Percentiles rank a stretch among this genome's conserved stretches.
Evolutionary conservation across 1,140 invertebrate species (phyloP).

Genomic region (Caenorhabditis tropicalis): DNA sequence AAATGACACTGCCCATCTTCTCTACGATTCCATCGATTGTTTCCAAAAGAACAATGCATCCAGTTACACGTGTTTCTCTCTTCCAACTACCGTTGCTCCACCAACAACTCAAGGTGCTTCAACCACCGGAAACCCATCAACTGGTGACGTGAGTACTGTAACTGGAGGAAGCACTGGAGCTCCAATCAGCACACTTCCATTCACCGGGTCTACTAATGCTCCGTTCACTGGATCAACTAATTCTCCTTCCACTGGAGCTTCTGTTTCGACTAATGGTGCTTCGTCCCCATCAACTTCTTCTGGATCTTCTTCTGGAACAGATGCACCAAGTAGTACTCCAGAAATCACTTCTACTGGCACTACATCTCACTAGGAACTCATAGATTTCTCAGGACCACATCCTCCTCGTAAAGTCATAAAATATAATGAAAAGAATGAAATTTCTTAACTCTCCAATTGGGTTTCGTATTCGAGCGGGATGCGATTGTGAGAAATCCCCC

Average conservation of each 20-base stretch:
- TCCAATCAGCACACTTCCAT: neutral
- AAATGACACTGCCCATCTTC: neutral
- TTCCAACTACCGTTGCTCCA: neutral
- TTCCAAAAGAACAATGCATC: neutral
- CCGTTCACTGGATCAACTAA: neutral
- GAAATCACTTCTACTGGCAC: neutral
- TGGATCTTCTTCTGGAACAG: neutral
- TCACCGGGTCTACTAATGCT: neutral
- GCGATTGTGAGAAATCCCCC: constrained; percentile 1
- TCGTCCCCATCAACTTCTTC: neutral
- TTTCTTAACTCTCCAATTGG: too few relatives aligned
- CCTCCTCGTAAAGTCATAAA: neutral
- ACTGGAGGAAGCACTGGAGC: neutral
- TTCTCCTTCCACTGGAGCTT: neutral
- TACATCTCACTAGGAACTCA: neutral
- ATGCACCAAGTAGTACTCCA: too few relatives aligned
- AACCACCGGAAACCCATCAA: neutral
- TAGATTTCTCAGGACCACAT: constrained; percentile 7
- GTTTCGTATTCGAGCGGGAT: neutral
- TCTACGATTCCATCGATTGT: neutral
- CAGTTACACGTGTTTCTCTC: constrained; percentile 12
- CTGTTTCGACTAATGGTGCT: neutral
- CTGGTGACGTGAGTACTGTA: neutral
- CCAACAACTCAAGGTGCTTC: neutral
- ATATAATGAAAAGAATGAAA: too few relatives aligned